Base-by-base conservation (phyloP, 1,140 invertebrate species). In the Helicoverpa armigera region DNA sequence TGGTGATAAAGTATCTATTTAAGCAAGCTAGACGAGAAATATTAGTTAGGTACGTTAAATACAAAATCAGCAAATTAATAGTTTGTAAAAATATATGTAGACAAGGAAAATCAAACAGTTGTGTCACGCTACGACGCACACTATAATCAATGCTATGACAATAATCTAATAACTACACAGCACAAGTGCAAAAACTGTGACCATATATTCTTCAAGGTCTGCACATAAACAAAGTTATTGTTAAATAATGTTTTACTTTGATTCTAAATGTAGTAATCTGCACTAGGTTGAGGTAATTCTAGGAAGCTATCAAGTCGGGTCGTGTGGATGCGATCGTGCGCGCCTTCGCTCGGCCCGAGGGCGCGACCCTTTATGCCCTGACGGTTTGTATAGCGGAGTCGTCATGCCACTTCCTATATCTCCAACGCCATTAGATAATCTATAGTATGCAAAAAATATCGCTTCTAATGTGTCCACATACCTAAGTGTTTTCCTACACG, bases 271-370 rank as follows among this genome's bases (percentile, higher is more conserved):
- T 54, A 76, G 58, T 63, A 65, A 69, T 72, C 63, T 76, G 23
- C 50, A 48, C 53, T n/a, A n/a, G 29, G 35, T 14, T 18, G n/a
- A 74, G 79, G 74, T 85, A 83, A 84, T 86, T 58, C 58, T 79
- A 86, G 82, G 80, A 80, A 88, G 83, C 82, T 85, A 86, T 88
- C 82, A 85, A 76, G 80, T 56, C 50, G 58, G 81, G 82, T 89
- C 85, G 85, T 84, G 83, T 86, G 81, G 87, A 86, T 84, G 73
- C 61, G 78, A 82, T 90, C 88, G 88, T 90, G 89, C 83, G 83
- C 87, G 74, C 83, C 35, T 35, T 35, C 35, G 9, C 63, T 80
- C 58, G 83, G 80, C 85, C 83, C 58, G 35, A 79, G 88, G 87
- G 84, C 85, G 76, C 81, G 86, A 88, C 86, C 87, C 86, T 84